These are phyloP conservation scores for Lithobates sylvaticus DNA, from an alignment of 2,797 vertebrate genomes.

Conservation along the genomic window DNA sequence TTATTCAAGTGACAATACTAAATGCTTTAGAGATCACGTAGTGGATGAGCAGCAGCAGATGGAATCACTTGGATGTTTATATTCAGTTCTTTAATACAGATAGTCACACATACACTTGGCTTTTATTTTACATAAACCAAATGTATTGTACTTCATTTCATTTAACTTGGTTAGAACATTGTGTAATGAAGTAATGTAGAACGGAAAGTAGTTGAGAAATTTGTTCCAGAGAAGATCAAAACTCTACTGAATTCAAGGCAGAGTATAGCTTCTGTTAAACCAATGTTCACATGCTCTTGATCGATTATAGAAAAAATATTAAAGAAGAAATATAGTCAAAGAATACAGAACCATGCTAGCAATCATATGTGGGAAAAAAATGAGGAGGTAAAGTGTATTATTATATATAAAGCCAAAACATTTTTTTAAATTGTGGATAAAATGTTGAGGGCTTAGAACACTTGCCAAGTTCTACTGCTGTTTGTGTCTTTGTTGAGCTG, in stretches of 20 bases:
- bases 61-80: conserved; percentile 9
- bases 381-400: too few relatives aligned
- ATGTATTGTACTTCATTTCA: background rate
- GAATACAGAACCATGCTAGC: too few relatives aligned
- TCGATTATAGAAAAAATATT: too few relatives aligned
- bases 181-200: background rate
- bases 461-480: too few relatives aligned
- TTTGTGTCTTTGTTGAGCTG: too few relatives aligned
- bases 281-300: too few relatives aligned
- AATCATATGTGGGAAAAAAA: too few relatives aligned
- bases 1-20: conserved; percentile 49
- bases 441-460: too few relatives aligned
- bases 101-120: background rate
- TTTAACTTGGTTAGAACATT: conserved; percentile 12
- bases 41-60: conserved; percentile 39
- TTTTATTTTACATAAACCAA: background rate
- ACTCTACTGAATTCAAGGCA: background rate
- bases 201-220: background rate
- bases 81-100: conserved; percentile 10
- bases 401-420: too few relatives aligned
- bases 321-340: too few relatives aligned
- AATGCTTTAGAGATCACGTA: conserved; percentile 39
- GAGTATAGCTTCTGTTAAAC: background rate
- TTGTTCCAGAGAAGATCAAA: background rate
- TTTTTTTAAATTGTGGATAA: too few relatives aligned